These are phyloP conservation scores for Apoda limacodes DNA, from an alignment of 2,888 invertebrate genomes.

Conservation along the genomic window DNA sequence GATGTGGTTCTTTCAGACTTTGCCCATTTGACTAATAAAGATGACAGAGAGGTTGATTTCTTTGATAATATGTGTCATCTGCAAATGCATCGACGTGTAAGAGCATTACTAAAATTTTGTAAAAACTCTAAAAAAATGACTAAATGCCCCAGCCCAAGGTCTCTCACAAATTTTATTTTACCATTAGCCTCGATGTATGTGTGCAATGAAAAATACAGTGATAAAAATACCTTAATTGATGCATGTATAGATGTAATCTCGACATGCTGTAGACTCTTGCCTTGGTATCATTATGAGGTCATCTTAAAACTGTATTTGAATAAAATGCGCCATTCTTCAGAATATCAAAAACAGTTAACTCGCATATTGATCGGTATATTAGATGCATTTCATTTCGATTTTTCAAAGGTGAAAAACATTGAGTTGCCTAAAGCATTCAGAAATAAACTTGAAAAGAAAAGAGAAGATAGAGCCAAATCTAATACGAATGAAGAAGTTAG, in stretches of 20 bases:
- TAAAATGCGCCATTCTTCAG: slow-evolving; percentile 76
- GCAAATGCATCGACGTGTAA: slow-evolving; percentile 86
- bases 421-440: slow-evolving; percentile 45
- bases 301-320: slow-evolving; percentile 84
- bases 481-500: slow-evolving; percentile 24
- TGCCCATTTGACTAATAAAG: slow-evolving; percentile 73
- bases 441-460: slow-evolving; percentile 27
- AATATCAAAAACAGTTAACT: slow-evolving; percentile 87
- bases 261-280: slow-evolving; percentile 79
- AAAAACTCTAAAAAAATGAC: slow-evolving; percentile 72
- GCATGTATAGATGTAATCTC: slow-evolving; percentile 86
- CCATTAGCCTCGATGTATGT: slow-evolving; percentile 87
- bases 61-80: slow-evolving; percentile 93
- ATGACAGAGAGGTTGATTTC: slow-evolving; percentile 90
- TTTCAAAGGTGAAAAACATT: slow-evolving; percentile 70
- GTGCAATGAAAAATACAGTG: slow-evolving; percentile 78
- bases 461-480: slow-evolving; percentile 19
- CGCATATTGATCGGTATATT: slow-evolving; percentile 81
- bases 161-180: slow-evolving; percentile 85
- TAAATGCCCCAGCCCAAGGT: slow-evolving; percentile 73
- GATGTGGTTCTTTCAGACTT: slow-evolving; percentile 81
- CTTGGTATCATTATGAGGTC: slow-evolving; percentile 91
- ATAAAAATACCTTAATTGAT: slow-evolving; percentile 85
- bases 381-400: slow-evolving; percentile 93
- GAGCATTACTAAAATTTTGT: slow-evolving; percentile 83